Conservation (phyloP, 2,797 vertebrate genomes). For the Tadarida brasiliensis region DNA sequence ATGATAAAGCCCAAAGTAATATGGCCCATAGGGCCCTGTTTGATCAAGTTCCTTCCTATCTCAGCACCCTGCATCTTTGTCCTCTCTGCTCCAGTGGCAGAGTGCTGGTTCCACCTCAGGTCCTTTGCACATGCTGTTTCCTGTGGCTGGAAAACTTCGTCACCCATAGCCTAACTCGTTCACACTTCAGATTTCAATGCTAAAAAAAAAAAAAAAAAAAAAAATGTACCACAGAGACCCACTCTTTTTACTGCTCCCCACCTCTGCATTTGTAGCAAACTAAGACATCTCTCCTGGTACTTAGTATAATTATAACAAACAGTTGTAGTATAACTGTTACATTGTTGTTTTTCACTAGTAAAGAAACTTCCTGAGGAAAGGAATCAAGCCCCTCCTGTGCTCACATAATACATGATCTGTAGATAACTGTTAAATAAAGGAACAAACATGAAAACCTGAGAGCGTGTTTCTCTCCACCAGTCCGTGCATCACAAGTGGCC, state of each 20-base stretch:
- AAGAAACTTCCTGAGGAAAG: background rate
- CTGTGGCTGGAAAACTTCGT: background rate
- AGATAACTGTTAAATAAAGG: background rate
- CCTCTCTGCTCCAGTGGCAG: background rate
- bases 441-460: background rate
- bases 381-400: background rate
- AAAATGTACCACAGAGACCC: background rate
- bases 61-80: background rate
- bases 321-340: background rate
- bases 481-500: background rate
- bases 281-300: background rate
- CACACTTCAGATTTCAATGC: background rate
- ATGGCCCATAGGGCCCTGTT: background rate
- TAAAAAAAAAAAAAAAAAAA: background rate
- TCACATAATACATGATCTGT: background rate
- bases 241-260: background rate
- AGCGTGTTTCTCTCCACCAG: slow-evolving; percentile 1
- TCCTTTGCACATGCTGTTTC: background rate
- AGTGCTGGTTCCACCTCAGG: background rate
- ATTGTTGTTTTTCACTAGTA: background rate
- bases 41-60: background rate
- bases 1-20: background rate
- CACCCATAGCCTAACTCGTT: background rate
- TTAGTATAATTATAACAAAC: background rate
- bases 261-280: background rate